Evolutionary conservation across 2,888 invertebrate species (phyloP).

Genomic region (Aphodius granarius): DNA sequence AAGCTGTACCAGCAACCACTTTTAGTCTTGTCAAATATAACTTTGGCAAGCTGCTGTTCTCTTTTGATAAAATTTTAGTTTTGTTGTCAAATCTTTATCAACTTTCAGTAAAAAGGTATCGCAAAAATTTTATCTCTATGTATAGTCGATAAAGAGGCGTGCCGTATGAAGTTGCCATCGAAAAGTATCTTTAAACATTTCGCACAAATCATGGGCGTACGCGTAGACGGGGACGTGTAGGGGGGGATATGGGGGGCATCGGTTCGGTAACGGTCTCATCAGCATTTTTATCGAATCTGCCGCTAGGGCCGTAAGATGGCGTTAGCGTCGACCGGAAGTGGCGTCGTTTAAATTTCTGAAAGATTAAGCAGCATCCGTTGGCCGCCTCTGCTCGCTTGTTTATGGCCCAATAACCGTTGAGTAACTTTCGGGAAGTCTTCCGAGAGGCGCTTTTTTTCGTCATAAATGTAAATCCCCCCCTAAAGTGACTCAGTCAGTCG

Average conservation of each 20-base stretch:
- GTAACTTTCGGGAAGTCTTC: slow-evolving; percentile 4
- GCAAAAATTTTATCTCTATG: background rate
- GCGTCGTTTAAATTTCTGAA: slow-evolving; percentile 14
- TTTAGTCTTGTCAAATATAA: no score
- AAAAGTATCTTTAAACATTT: background rate
- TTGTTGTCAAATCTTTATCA: no score
- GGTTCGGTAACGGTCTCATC: slow-evolving; percentile 2
- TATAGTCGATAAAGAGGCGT: background rate
- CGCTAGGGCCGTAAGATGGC: background rate
- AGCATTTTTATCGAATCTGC: slow-evolving; percentile 14
- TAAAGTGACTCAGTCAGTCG: background rate
- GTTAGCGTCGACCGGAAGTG: slow-evolving; percentile 4
- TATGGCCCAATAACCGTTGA: slow-evolving; percentile 2
- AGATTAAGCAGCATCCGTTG: slow-evolving; percentile 6
- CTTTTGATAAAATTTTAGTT: no score
- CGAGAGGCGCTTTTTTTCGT: background rate
- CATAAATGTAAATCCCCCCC: background rate
- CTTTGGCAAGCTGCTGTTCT: no score
- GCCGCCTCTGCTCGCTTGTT: slow-evolving; percentile 1
- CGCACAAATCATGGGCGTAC: background rate
- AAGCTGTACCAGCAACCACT: no score
- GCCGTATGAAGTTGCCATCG: background rate
- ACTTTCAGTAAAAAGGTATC: no score
- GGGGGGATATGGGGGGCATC: background rate
- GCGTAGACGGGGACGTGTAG: background rate